Evolutionary conservation across 1,140 invertebrate genomes (phyloP).

Genomic region (Drosophila ogumai): DNA sequence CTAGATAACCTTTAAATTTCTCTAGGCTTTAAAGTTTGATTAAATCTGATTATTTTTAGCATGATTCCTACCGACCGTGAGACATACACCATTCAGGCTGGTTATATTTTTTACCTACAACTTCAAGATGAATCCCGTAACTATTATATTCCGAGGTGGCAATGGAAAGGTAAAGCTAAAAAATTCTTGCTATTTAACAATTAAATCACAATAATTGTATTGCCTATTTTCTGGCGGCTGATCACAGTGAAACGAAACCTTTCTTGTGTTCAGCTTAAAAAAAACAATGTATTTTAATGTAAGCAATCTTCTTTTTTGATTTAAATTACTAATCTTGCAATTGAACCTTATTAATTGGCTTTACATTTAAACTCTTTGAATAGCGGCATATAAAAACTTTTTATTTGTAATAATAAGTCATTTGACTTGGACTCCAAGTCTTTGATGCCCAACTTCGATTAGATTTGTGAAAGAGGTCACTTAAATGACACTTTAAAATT

Average conservation of each 20-base stretch:
- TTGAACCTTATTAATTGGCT: not conserved
- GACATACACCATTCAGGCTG: not conserved
- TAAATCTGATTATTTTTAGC: not conserved
- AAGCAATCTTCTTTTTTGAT: not conserved
- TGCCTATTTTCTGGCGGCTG: not conserved
- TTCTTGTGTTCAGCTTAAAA: not conserved
- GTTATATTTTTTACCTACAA: not conserved
- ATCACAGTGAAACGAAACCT: not conserved
- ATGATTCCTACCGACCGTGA: not conserved
- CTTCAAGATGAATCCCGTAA: constrained; percentile 15
- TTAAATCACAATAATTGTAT: not conserved
- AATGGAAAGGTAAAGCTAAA: constrained; percentile 9
- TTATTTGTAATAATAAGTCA: not conserved
- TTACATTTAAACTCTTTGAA: too few species aligned
- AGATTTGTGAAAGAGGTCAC: constrained; percentile 21
- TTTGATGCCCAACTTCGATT: constrained; percentile 5
- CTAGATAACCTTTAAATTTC: not conserved
- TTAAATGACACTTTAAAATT: constrained; percentile 26
- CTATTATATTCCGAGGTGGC: not conserved
- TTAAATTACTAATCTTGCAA: not conserved
- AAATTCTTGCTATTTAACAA: not conserved
- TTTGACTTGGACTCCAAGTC: constrained; percentile 3
- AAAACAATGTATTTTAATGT: not conserved
- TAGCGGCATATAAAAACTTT: not conserved
- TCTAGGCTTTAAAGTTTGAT: not conserved